Conservation (phyloP, 2,113 vertebrate genomes). For the Eleginops maclovinus region DNA sequence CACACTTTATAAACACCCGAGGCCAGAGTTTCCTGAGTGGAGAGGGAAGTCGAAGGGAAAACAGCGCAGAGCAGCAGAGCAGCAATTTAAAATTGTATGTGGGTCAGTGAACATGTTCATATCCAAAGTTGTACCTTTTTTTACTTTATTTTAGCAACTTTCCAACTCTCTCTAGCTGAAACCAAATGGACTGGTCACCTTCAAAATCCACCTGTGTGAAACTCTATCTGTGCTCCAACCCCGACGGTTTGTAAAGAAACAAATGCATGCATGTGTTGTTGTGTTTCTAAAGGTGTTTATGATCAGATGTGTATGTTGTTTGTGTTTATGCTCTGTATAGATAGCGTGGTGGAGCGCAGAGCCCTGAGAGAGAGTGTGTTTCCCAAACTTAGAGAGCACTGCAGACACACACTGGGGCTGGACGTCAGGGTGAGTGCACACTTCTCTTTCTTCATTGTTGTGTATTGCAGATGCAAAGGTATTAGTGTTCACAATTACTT, state of each 20-base stretch:
- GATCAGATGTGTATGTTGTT: neutral
- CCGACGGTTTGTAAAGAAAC: constrained; percentile 71
- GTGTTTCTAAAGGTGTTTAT: neutral
- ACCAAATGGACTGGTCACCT: constrained; percentile 23
- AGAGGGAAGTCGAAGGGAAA: constrained; percentile 32
- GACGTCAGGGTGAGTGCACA: constrained; percentile 81
- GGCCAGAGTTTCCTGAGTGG: constrained; percentile 70
- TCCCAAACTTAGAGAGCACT: constrained; percentile 80
- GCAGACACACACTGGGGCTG: constrained; percentile 74
- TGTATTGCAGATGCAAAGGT: neutral
- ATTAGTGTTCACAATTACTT: too few species aligned
- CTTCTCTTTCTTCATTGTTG: neutral
- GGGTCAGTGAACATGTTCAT: neutral
- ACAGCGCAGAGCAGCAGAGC: constrained; percentile 4
- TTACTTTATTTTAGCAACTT: neutral
- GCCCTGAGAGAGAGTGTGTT: constrained; percentile 79
- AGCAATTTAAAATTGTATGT: neutral
- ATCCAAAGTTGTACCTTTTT: neutral
- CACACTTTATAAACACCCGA: constrained; percentile 40
- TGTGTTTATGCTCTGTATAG: constrained; percentile 54
- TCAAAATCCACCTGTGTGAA: constrained; percentile 72
- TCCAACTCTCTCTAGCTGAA: constrained; percentile 3
- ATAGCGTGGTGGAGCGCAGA: constrained; percentile 79
- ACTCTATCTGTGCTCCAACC: constrained; percentile 84
- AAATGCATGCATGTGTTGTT: neutral